Evolutionary conservation across 2,888 invertebrate genomes (phyloP).

Genomic region (Tigriopus californicus): DNA sequence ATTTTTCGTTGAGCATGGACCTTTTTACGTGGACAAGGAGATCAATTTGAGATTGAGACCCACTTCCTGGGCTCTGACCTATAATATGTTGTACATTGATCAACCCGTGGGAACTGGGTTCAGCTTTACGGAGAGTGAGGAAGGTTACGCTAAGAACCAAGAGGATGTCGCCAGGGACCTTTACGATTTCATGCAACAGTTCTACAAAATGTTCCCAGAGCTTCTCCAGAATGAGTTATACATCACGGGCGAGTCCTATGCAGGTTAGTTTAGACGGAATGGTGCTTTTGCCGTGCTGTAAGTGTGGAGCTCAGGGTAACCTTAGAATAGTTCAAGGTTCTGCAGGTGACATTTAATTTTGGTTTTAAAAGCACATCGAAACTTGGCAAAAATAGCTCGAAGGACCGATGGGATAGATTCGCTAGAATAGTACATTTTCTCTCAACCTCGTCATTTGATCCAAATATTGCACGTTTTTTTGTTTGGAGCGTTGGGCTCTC

Average conservation of each 20-base stretch:
- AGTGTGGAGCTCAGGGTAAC: too few species aligned
- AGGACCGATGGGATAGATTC: too few species aligned
- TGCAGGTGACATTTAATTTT: too few species aligned
- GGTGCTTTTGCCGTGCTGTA: too few species aligned
- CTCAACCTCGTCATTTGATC: too few species aligned
- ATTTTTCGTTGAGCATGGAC: conserved; percentile 26
- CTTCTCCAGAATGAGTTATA: conserved; percentile 47
- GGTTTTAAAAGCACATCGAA: too few species aligned
- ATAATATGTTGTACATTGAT: conserved; percentile 69
- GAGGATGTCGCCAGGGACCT: conserved; percentile 28
- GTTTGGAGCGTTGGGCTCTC: too few species aligned
- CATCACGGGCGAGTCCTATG: conserved; percentile 76
- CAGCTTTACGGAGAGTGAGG: conserved; percentile 27
- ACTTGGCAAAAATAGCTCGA: too few species aligned
- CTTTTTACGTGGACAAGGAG: conserved; percentile 26
- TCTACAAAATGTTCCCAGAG: conserved; percentile 27
- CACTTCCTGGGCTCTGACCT: conserved; percentile 57
- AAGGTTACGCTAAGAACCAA: conserved; percentile 26
- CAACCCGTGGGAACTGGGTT: conserved; percentile 31
- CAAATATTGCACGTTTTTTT: too few species aligned
- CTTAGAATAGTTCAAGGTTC: too few species aligned
- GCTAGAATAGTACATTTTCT: too few species aligned
- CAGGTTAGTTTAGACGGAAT: too few species aligned
- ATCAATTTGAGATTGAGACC: conserved; percentile 37
- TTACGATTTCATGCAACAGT: conserved; percentile 26